Evolutionary conservation across 1,140 invertebrate species (phyloP), one percentile per base, ranked within the genome.

Genomic region (Zophobas morio): DNA sequence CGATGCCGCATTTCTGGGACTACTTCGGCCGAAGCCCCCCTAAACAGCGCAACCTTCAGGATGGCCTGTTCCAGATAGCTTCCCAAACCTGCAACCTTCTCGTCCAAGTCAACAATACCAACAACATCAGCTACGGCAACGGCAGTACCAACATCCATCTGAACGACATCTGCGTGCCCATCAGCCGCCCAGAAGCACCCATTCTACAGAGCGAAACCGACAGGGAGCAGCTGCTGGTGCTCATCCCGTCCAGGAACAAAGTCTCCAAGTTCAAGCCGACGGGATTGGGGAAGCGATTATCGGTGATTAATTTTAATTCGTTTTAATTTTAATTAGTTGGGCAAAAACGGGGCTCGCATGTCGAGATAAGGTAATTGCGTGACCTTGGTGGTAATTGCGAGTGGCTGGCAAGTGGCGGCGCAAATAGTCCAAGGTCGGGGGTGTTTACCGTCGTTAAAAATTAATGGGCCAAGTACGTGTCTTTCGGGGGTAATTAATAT

Each of bases 91-190:
- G 92, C 79, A 92, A 91, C 82, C 91, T 93, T 78, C 87, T 93
- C 42, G 91, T 93, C 34, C 92, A 93, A 89, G 91, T 93, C 46
- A 93, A 93, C 84, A 93, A 93, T 81, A 93, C 91, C 53, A 92
- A 93, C 85, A 93, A 93, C 82, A 91, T 93, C 47, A 92, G 90
- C 79, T 90, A 91, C 83, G 91, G 91, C 70, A 89, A 91, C 80
- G 90, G 90, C 76, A 87, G 90, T 39, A 87, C 89, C 35, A 92
- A 90, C 81, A 89, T 92, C 75, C 89, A 91, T 74, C 91, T 90
- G 81, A 88, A 88, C 70, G 82, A 70, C 56, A 74, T 73, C 35
- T 42, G 49, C 34, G 20, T 42, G 5, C 37, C 49, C 35, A 39
- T 37, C 1, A 54, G 47, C 5, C n/a, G 46, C 6, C 49, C 37